Evolutionary conservation across 23 tunicate genomes (phyloP), one percentile per base, ranked within the genome.

Genomic region (Halocynthia aurantium): DNA sequence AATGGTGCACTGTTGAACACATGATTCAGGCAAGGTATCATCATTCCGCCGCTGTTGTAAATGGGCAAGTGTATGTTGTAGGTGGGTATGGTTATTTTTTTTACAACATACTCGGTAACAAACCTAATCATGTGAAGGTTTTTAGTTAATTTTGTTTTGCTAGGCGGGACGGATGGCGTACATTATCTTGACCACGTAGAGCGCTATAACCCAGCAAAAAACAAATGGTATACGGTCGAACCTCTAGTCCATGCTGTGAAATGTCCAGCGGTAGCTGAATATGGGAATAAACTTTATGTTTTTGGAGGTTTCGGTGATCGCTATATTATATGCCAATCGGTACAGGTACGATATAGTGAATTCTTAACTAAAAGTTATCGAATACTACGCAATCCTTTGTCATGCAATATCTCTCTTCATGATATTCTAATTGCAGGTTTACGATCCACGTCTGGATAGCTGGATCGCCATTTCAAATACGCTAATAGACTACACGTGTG

Each of bases 121-220:
- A 31, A 31, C 44, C 44, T 31, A 31, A 31, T 31, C 44, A 31
- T 31, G 44, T 31, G 44, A 0, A 31, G 44, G 1, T 31, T 31
- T 31, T 31, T 5, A 9, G 9, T 65, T 65, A 65, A 11, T 20
- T 10, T 65, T 40, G 22, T 15, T 71, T 60, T 76, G 50, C n/a
- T 60, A 90, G 97, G 97, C 9, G 97, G 97, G 7, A 90, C 86
- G 9, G 86, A 90, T 55, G 97, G 97, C 11, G 72, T 49, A 0
- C 52, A 49, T 20, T 90, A 90, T 60, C 61, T 90, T 61, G 73
- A 71, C 12, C 73, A 81, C 77, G 84, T 85, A 1, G 97, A 90
- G 72, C 52, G 73, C 17, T 77, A 63, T 75, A 21, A 55, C 53
- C 61, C 58, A 15, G 50, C 40, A 50, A 62, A 57, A 15, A 62